Evolutionary conservation across 2,888 invertebrate genomes (phyloP).

Genomic region (Tachina lurida): DNA sequence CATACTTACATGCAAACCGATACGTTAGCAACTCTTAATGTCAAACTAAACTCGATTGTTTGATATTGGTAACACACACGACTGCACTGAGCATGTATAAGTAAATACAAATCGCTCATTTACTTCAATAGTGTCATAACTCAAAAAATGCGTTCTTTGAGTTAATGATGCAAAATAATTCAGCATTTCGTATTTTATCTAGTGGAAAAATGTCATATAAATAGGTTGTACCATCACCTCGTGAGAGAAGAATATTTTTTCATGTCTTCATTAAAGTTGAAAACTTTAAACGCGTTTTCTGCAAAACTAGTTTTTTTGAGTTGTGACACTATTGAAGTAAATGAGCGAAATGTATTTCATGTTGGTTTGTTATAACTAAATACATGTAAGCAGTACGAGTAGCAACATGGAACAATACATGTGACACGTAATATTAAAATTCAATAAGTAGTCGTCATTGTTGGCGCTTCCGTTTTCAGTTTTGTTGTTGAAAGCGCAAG

Average conservation of each 20-base stretch:
- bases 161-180: too few relatives aligned
- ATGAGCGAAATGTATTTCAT: constrained; percentile 19
- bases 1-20: not conserved
- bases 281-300: too few relatives aligned
- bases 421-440: constrained; percentile 66
- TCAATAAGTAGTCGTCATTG: constrained; percentile 66
- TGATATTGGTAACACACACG: constrained; percentile 51
- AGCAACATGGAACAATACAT: constrained; percentile 50
- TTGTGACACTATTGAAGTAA: too few relatives aligned
- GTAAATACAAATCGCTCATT: too few relatives aligned
- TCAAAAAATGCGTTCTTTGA: too few relatives aligned
- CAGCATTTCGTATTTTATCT: too few relatives aligned
- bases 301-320: too few relatives aligned
- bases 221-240: too few relatives aligned
- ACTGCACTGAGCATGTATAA: constrained; percentile 1
- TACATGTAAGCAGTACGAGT: constrained; percentile 22
- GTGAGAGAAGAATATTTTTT: too few relatives aligned
- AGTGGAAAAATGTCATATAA: too few relatives aligned
- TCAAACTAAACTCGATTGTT: constrained; percentile 35
- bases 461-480: constrained; percentile 68
- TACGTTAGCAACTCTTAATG: constrained; percentile 33
- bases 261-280: too few relatives aligned
- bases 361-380: constrained; percentile 25
- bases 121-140: too few relatives aligned
- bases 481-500: constrained; percentile 38